Conservation (phyloP, 2,888 invertebrate genomes). For the Erannis defoliaria region DNA sequence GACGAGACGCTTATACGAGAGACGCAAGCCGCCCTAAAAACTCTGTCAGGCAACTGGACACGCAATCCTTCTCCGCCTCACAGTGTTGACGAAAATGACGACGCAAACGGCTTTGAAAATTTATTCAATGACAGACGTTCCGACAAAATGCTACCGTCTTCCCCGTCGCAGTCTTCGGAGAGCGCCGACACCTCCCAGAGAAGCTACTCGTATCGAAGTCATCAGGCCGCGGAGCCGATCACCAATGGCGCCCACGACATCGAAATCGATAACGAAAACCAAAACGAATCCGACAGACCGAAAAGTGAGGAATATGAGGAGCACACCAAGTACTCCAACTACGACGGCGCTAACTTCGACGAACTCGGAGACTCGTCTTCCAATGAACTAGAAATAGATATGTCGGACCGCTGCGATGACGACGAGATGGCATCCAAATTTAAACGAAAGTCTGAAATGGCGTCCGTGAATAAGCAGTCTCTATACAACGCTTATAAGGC, state of each 20-base stretch:
- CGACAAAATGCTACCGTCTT: slow-evolving; percentile 88
- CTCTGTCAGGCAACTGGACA: slow-evolving; percentile 95
- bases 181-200: slow-evolving; percentile 88
- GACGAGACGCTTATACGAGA: slow-evolving; percentile 95
- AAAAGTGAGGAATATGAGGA: slow-evolving; percentile 76
- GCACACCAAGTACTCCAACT: slow-evolving; percentile 85
- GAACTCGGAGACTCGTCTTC: slow-evolving; percentile 92
- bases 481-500: slow-evolving; percentile 85
- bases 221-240: slow-evolving; percentile 56
- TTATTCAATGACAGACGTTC: slow-evolving; percentile 94
- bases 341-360: slow-evolving; percentile 91
- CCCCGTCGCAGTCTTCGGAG: slow-evolving; percentile 87
- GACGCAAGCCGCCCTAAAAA: slow-evolving; percentile 95
- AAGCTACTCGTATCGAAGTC: slow-evolving; percentile 86
- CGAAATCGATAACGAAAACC: slow-evolving; percentile 53
- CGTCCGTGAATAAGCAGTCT: slow-evolving; percentile 82
- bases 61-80: slow-evolving; percentile 89
- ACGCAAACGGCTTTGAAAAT: slow-evolving; percentile 93
- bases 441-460: slow-evolving; percentile 82
- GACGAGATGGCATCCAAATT: slow-evolving; percentile 82
- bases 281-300: slow-evolving; percentile 66
- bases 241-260: slow-evolving; percentile 61
- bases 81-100: slow-evolving; percentile 90
- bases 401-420: slow-evolving; percentile 90
- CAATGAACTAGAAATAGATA: slow-evolving; percentile 92